Evolutionary conservation across 2,113 vertebrate species (phyloP).

Genomic region (Nycticebus coucang): DNA sequence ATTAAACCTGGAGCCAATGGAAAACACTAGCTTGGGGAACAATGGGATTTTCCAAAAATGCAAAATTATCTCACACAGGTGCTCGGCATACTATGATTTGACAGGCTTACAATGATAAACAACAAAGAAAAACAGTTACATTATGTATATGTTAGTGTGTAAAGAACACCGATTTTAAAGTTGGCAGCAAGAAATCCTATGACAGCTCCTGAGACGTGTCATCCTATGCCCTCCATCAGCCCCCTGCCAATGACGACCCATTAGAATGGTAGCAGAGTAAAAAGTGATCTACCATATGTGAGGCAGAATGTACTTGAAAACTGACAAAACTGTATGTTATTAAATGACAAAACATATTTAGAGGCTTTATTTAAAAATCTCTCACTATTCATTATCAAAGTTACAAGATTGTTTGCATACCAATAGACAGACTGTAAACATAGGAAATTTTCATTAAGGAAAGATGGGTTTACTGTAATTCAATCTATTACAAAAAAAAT

Average conservation of each 20-base stretch:
- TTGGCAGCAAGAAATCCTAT: conserved; percentile 71
- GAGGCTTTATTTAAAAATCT: conserved; percentile 84
- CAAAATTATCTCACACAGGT: conserved; percentile 65
- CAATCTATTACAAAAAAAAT: conserved; percentile 87
- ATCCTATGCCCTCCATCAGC: conserved; percentile 44
- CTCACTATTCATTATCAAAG: conserved; percentile 87
- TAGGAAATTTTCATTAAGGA: conserved; percentile 87
- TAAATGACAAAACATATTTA: conserved; percentile 85
- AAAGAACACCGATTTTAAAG: conserved; percentile 75
- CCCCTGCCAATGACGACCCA: conserved; percentile 64
- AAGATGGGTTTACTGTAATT: conserved; percentile 87
- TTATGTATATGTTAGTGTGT: conserved; percentile 61
- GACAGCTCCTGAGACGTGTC: conserved; percentile 80
- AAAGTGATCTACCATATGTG: conserved; percentile 72
- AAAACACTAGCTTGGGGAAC: conserved; percentile 71
- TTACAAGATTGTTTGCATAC: conserved; percentile 87
- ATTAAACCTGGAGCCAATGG: conserved; percentile 69
- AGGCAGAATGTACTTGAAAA: conserved; percentile 80
- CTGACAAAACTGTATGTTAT: conserved; percentile 81
- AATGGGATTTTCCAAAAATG: conserved; percentile 62
- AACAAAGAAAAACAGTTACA: conserved; percentile 71
- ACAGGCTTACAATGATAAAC: conserved; percentile 75
- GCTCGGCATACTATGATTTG: conserved; percentile 68
- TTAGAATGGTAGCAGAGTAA: conserved; percentile 73
- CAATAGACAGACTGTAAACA: conserved; percentile 87